Percentiles rank a stretch among this genome's conserved stretches.
phyloP scores from a whole-genome alignment of 2,888 invertebrate species.

The Agelastica alni region DNA sequence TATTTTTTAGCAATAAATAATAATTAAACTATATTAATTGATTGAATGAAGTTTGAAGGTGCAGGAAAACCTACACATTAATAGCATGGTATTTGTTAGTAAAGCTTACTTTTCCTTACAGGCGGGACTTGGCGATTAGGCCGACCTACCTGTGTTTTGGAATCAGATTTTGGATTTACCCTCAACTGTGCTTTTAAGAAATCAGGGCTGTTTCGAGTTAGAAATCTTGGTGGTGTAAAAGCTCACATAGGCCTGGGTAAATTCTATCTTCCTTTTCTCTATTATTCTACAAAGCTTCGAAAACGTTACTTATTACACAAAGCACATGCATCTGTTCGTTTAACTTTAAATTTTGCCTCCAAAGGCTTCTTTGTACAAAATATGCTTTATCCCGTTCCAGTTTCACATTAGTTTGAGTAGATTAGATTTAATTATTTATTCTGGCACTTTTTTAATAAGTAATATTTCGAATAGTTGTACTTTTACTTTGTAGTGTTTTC shows the following conservation, averaged over 20 bases:
- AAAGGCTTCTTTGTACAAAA: too few species aligned
- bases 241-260: conserved; percentile 90
- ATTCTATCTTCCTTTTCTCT: conserved; percentile 43
- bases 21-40: not conserved
- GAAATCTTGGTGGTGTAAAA: conserved; percentile 89
- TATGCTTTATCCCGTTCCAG: too few species aligned
- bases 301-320: conserved; percentile 14
- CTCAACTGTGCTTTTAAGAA: conserved; percentile 93
- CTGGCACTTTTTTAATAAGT: not conserved
- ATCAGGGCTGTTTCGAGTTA: conserved; percentile 85
- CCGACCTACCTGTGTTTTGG: conserved; percentile 81
- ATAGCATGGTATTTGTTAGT: conserved; percentile 9
- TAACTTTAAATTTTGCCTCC: too few species aligned
- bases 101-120: conserved; percentile 57
- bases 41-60: conserved; percentile 4
- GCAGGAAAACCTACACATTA: conserved; percentile 2
- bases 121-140: conserved; percentile 66
- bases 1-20: too few species aligned
- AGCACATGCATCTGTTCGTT: too few species aligned
- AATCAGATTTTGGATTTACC: conserved; percentile 87
- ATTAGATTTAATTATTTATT: too few species aligned
- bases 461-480: conserved; percentile 4
- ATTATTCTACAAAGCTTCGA: conserved; percentile 15
- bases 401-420: too few species aligned
- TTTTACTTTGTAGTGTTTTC: conserved; percentile 1